Conservation (phyloP, 2,113 vertebrate species). For the Oostethus manadensis region DNA sequence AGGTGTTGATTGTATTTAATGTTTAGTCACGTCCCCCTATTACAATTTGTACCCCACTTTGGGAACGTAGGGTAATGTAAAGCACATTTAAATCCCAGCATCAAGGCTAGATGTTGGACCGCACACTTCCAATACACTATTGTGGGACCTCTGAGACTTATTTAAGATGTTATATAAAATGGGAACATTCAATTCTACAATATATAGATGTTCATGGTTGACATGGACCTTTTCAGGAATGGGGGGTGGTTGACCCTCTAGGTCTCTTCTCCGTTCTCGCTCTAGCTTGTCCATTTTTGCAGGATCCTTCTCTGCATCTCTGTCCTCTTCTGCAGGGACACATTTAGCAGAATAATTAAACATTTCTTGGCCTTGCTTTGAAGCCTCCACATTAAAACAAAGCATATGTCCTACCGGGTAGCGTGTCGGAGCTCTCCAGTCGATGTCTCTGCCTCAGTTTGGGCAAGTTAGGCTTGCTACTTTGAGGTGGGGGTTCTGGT, state of each 20-base stretch:
- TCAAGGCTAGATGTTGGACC: too few relatives aligned
- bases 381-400: neutral
- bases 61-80: too few relatives aligned
- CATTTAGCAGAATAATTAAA: neutral
- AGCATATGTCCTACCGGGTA: constrained; percentile 40
- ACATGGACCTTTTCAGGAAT: constrained; percentile 63
- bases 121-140: too few relatives aligned
- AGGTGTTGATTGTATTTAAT: too few relatives aligned
- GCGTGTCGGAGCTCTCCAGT: constrained; percentile 55
- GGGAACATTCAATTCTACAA: neutral
- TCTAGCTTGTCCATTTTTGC: constrained; percentile 54
- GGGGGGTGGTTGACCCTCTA: constrained; percentile 57
- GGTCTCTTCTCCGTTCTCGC: constrained; percentile 54
- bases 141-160: too few relatives aligned
- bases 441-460: constrained; percentile 56
- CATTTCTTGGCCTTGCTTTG: too few relatives aligned
- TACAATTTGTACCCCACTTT: too few relatives aligned
- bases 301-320: constrained; percentile 41
- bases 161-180: too few relatives aligned
- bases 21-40: too few relatives aligned
- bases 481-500: constrained; percentile 65
- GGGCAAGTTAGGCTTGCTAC: constrained; percentile 62
- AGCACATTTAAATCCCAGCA: too few relatives aligned
- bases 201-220: neutral
- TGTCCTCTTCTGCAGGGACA: constrained; percentile 52